Conservation (phyloP, 2,113 vertebrate species). For the Rhinopomastus cyanomelas region DNA sequence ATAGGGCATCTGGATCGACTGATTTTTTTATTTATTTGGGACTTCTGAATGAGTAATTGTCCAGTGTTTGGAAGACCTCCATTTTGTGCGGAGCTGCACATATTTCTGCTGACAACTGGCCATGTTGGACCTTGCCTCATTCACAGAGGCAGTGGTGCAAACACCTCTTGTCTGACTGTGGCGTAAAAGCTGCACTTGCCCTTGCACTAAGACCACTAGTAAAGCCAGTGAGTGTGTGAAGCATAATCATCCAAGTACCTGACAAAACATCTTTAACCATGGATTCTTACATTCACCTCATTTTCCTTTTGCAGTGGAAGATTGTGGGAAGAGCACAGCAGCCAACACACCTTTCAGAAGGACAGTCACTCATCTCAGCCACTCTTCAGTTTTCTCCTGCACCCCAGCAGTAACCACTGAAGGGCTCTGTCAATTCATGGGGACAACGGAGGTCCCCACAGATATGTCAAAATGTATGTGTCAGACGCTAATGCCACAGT, state of each 20-base stretch:
- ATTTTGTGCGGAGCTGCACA: background rate
- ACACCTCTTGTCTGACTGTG: background rate
- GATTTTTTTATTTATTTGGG: background rate
- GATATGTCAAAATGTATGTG: background rate
- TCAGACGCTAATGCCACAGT: background rate
- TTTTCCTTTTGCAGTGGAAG: background rate
- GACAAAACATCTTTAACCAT: background rate
- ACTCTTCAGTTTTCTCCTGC: background rate
- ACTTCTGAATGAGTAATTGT: background rate
- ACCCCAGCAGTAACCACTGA: background rate
- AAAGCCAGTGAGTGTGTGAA: background rate
- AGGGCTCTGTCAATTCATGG: background rate
- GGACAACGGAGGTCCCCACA: background rate
- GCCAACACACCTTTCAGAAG: background rate
- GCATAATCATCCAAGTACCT: background rate
- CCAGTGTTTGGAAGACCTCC: background rate
- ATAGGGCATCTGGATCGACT: background rate
- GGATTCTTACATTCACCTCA: background rate
- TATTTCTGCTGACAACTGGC: background rate
- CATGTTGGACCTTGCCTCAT: background rate
- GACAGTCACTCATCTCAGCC: background rate
- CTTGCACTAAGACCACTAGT: rapidly evolving
- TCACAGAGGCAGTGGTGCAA: rapidly evolving
- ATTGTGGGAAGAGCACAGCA: background rate
- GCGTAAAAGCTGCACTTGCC: background rate